A percentile compares a stretch with the other conserved stretches of the same genome.
These are phyloP conservation scores for Adelosebastes latens DNA, from an alignment of 2,797 vertebrate genomes.

Conservation along the genomic window DNA sequence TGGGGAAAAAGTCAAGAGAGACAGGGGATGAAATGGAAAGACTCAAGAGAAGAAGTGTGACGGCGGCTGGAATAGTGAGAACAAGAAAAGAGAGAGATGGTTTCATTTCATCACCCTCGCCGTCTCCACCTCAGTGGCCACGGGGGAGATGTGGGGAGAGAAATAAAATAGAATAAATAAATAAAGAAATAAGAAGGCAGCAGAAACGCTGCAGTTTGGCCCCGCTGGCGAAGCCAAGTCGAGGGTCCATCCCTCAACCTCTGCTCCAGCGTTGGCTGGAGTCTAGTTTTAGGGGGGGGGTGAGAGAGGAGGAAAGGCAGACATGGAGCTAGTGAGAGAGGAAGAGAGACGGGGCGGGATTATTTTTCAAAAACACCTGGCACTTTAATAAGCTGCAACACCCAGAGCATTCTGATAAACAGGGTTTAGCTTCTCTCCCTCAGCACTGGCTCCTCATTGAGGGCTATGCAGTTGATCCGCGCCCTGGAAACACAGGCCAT, in stretches of 20 bases:
- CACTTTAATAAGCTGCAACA: constrained; percentile 82
- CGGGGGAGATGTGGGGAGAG: constrained; percentile 22
- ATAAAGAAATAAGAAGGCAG: constrained; percentile 49
- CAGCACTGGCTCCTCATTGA: constrained; percentile 52
- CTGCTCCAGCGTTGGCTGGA: constrained; percentile 33
- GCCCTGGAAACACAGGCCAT: constrained; percentile 48
- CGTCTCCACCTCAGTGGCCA: constrained; percentile 71
- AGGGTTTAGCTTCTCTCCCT: constrained; percentile 64
- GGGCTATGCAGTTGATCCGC: constrained; percentile 54
- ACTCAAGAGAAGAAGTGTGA: constrained; percentile 53
- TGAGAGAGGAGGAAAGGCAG: neutral
- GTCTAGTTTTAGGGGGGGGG: constrained; percentile 25
- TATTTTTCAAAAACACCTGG: constrained; percentile 75
- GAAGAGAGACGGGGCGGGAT: constrained; percentile 27
- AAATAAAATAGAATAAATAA: constrained; percentile 46
- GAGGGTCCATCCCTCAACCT: constrained; percentile 62
- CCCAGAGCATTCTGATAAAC: constrained; percentile 78
- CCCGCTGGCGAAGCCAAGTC: constrained; percentile 30
- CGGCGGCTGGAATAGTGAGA: constrained; percentile 59
- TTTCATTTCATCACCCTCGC: constrained; percentile 70
- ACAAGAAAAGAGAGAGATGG: constrained; percentile 74
- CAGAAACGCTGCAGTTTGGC: constrained; percentile 64
- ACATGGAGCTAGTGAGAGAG: constrained; percentile 14
- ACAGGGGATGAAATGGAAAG: constrained; percentile 61
- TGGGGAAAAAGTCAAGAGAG: constrained; percentile 48